Evolutionary conservation across 1,140 invertebrate species (phyloP).

Genomic region (Bombus difficillimus): DNA sequence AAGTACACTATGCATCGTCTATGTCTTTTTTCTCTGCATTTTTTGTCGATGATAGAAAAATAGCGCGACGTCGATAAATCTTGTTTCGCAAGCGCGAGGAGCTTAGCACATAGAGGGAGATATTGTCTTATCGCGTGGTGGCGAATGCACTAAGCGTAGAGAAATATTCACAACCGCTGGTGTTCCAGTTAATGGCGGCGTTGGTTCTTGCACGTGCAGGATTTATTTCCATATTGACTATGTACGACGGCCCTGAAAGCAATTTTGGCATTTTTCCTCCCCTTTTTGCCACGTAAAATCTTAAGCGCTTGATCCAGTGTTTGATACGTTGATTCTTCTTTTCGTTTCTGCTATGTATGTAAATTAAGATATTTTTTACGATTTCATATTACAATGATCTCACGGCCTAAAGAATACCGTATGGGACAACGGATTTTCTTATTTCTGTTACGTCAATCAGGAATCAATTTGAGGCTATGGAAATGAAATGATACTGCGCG

Average conservation of each 20-base stretch:
- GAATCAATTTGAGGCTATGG: constrained; percentile 20
- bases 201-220: neutral
- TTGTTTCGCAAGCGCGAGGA: neutral
- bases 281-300: neutral
- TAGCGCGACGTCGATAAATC: neutral
- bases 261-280: neutral
- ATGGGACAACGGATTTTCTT: neutral
- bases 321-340: too few relatives aligned
- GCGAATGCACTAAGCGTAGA: neutral
- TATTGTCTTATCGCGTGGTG: neutral
- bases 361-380: too few relatives aligned
- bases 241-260: too few relatives aligned
- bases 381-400: too few relatives aligned
- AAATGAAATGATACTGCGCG: constrained; percentile 12
- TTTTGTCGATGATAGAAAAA: neutral
- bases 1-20: too few relatives aligned
- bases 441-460: neutral
- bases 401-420: too few relatives aligned
- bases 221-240: constrained; percentile 19
- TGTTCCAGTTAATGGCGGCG: neutral
- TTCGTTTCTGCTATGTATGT: too few relatives aligned
- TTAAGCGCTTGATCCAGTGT: neutral
- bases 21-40: neutral
- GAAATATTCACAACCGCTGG: neutral
- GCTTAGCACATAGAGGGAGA: neutral